Evolutionary conservation across 1,140 invertebrate species (phyloP), one percentile per base, ranked within the genome.

Genomic region (Drosophila truncata): DNA sequence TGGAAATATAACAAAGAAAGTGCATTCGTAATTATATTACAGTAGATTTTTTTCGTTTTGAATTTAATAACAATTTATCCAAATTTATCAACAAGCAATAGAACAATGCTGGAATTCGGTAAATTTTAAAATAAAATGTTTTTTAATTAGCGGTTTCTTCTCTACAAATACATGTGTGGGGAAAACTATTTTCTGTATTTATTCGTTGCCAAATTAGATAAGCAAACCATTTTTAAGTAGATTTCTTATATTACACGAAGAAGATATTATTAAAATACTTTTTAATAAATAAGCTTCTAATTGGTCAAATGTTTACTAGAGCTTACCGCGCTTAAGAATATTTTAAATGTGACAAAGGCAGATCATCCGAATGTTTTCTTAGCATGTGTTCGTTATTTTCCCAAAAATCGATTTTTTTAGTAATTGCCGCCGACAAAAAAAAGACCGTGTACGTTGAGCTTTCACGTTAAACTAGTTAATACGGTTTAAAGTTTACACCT

Each of bases 11-110:
- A 35, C 2, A 25, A 33, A 16, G 2, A 54, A 23, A n/a, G n/a
- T n/a, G n/a, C n/a, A n/a, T n/a, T n/a, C n/a, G n/a, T n/a, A n/a
- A 93, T 93, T 54, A 29, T 64, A 31, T 25, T 46, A 13, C 18
- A 72, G 23, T 42, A 23, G 5, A 20, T 13, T 29, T 35, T 33
- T 54, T 31, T 3, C 13, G 18, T 16, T 35, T 35, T 35, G 2
- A 52, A 16, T 35, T 54, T 2, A 35, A 54, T 11, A 35, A 16
- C 31, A n/a, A 41, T 9, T 27, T 29, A 46, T 29, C 16, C 6
- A 58, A 58, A 18, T 7, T 14, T 14, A 13, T 35, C 13, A 14
- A 25, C 29, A 33, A 33, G 20, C n/a, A 31, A 14, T 4, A 33
- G 18, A 52, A 33, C 3, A 52, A 52, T 35, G 8, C 52, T 59